Evolutionary conservation across 1,140 invertebrate genomes (phyloP).

Genomic region (Pygmarrhopalites habei): DNA sequence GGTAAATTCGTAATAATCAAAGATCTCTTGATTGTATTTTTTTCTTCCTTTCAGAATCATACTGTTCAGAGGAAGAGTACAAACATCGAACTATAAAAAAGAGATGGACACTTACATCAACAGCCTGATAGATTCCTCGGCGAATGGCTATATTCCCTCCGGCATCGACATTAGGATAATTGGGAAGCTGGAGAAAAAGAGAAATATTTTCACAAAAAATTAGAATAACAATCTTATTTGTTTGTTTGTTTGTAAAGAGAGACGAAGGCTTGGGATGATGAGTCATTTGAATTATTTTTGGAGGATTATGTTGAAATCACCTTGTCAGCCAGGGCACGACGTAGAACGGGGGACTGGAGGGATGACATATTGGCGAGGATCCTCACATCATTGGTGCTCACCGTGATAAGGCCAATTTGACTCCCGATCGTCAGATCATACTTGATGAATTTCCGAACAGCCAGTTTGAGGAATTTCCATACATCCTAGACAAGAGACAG

Average conservation of each 20-base stretch:
- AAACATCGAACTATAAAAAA: too few relatives aligned
- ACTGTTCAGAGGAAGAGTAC: too few relatives aligned
- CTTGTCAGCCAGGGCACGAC: conserved; percentile 39
- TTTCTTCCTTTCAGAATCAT: too few relatives aligned
- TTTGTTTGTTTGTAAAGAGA: too few relatives aligned
- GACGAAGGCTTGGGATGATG: too few relatives aligned
- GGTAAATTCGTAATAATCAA: too few relatives aligned
- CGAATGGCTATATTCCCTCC: conserved; percentile 43
- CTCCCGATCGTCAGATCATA: conserved; percentile 38
- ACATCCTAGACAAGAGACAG: conserved; percentile 45
- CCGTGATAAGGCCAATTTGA: conserved; percentile 33
- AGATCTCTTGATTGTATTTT: too few relatives aligned
- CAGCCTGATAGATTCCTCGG: conserved; percentile 49
- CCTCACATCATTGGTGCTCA: conserved; percentile 44
- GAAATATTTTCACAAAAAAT: too few relatives aligned
- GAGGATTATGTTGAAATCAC: too few relatives aligned
- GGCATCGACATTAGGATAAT: conserved; percentile 38
- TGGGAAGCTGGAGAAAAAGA: too few relatives aligned
- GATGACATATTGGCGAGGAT: conserved; percentile 44
- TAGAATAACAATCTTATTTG: too few relatives aligned
- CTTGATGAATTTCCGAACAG: conserved; percentile 52
- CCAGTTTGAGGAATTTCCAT: conserved; percentile 52
- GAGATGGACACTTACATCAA: conserved; percentile 42
- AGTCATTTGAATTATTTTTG: too few relatives aligned
- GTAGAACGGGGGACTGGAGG: conserved; percentile 40